A percentile compares a stretch with the other conserved stretches of the same genome.
These are phyloP conservation scores for Drosophila vallismaia DNA, from an alignment of 2,888 invertebrate genomes.

Conservation along the genomic window DNA sequence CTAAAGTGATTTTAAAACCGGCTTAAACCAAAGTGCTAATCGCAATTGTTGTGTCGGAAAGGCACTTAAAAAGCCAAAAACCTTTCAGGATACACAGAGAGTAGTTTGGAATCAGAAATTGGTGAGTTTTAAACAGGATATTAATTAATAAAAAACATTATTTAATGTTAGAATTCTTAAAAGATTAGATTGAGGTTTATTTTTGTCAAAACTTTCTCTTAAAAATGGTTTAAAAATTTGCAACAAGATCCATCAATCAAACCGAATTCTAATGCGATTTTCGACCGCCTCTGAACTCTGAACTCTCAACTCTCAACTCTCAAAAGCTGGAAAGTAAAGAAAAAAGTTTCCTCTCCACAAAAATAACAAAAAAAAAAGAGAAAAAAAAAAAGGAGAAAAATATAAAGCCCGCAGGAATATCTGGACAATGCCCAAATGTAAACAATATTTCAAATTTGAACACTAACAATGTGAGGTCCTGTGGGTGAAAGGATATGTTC, in stretches of 20 bases:
- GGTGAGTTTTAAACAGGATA: too few relatives aligned
- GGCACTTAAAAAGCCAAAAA: too few relatives aligned
- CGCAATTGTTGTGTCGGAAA: not conserved
- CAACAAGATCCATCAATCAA: not conserved
- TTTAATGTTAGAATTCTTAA: too few relatives aligned
- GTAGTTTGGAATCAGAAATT: too few relatives aligned
- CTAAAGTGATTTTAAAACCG: slow-evolving; percentile 27
- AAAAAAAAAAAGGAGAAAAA: not conserved
- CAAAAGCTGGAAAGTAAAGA: not conserved
- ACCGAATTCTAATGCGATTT: not conserved
- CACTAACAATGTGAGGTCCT: slow-evolving; percentile 40
- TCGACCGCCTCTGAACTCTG: not conserved
- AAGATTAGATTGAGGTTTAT: too few relatives aligned
- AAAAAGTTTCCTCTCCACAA: not conserved
- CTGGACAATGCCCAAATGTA: slow-evolving; percentile 58
- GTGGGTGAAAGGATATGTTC: slow-evolving; percentile 23
- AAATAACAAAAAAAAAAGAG: not conserved
- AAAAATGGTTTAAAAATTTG: too few relatives aligned
- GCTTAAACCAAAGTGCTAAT: slow-evolving; percentile 17
- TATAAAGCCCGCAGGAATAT: slow-evolving; percentile 15
- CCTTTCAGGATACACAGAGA: too few relatives aligned
- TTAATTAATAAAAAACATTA: too few relatives aligned
- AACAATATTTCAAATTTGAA: slow-evolving; percentile 56
- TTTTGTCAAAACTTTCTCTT: too few relatives aligned
- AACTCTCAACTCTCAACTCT: not conserved